Conservation (phyloP, 2,797 vertebrate genomes). For the Hippocampus kuda region DNA sequence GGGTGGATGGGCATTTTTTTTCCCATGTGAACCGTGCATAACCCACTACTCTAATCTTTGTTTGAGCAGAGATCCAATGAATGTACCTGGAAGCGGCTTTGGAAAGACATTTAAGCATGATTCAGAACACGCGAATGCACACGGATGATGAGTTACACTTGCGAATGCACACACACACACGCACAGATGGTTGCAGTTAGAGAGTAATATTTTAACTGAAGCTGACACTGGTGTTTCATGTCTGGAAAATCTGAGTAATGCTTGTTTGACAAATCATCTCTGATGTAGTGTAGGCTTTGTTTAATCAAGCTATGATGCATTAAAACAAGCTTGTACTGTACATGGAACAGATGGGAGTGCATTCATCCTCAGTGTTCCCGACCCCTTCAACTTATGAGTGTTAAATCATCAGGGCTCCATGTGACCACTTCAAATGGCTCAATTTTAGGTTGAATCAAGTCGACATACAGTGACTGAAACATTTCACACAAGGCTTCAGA, state of each 20-base stretch:
- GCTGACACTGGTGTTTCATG: conserved; percentile 34
- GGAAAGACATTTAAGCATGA: conserved; percentile 2
- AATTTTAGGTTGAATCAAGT: conserved; percentile 7
- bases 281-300: conserved; percentile 38
- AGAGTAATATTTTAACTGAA: conserved; percentile 36
- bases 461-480: no score
- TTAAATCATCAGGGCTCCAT: background rate
- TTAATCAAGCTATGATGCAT: conserved; percentile 29
- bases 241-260: conserved; percentile 56
- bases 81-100: conserved; percentile 13
- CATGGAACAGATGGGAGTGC: conserved; percentile 23
- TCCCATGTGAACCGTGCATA: conserved; percentile 34
- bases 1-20: conserved; percentile 32
- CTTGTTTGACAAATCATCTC: conserved; percentile 45
- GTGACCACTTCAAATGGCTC: background rate
- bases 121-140: conserved; percentile 14
- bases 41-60: conserved; percentile 42
- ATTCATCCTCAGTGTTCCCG: background rate
- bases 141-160: conserved; percentile 29
- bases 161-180: conserved; percentile 10
- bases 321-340: conserved; percentile 18
- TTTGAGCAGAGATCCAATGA: conserved; percentile 34
- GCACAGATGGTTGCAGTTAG: conserved; percentile 52
- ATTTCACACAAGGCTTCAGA: no score
- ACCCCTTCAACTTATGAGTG: background rate